Conservation (phyloP, 2,888 invertebrate species). For the Sesia bembeciformis region DNA sequence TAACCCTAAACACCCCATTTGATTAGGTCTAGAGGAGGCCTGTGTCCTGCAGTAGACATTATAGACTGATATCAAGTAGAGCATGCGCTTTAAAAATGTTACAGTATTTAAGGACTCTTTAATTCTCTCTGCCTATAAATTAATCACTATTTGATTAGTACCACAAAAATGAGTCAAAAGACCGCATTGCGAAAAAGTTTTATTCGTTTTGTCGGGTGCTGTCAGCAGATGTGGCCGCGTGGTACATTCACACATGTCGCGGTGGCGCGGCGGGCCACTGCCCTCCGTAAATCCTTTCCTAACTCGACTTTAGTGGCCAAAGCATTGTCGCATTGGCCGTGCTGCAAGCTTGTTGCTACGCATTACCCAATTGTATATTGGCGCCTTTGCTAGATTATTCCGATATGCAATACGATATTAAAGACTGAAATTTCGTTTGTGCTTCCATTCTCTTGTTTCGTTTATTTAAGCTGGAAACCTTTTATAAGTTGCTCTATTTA, state of each 20-base stretch:
- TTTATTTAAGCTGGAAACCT: too few relatives aligned
- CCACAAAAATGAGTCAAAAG: slow-evolving; percentile 33
- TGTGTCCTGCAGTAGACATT: too few relatives aligned
- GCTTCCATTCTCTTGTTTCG: too few relatives aligned
- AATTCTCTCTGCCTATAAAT: too few relatives aligned
- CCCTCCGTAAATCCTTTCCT: slow-evolving; percentile 61
- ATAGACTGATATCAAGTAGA: too few relatives aligned
- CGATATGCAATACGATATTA: not conserved
- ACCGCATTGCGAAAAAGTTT: slow-evolving; percentile 66
- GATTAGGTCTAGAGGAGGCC: too few relatives aligned
- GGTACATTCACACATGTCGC: slow-evolving; percentile 53
- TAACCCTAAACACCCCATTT: too few relatives aligned
- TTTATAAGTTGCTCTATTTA: too few relatives aligned
- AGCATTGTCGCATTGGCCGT: slow-evolving; percentile 19
- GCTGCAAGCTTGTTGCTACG: slow-evolving; percentile 36
- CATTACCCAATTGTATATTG: slow-evolving; percentile 31
- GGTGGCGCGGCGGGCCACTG: slow-evolving; percentile 23
- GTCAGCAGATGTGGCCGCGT: slow-evolving; percentile 30
- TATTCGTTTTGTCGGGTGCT: slow-evolving; percentile 35
- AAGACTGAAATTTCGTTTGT: not conserved
- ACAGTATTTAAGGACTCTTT: too few relatives aligned
- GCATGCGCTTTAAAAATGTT: too few relatives aligned
- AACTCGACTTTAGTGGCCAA: slow-evolving; percentile 51
- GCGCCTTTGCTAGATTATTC: slow-evolving; percentile 1
- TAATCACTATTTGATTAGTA: too few relatives aligned